Base-by-base conservation (phyloP, 2,888 invertebrate species). In the Eucriotettix oculatus region DNA sequence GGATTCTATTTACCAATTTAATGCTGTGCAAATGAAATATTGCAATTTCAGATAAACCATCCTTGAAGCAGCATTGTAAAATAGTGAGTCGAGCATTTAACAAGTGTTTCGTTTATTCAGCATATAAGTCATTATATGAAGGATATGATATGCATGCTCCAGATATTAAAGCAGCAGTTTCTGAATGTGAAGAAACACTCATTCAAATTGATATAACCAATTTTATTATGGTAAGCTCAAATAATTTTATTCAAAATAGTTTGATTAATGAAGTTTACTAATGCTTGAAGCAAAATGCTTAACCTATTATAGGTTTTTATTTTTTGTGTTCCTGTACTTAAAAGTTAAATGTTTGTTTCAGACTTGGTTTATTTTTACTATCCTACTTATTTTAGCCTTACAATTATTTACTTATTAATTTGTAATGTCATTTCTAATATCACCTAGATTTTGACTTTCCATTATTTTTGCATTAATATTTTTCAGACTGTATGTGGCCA, bases 171-270 rank as follows among this genome's bases (percentile, higher is more conserved):
- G 78, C 81, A 10, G 84, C 85, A 41, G 81, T 87, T 65, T 82
- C 83, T 65, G 81, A 85, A 65, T 87, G 87, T 71, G 82, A 84
- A 66, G 84, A 86, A 73, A 77, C 78, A 10, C 71, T 81, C 3
- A 74, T 82, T 57, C 84, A 85, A 70, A 79, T 86, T 63, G 83
- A 86, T 68, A 82, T 87, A 60, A 83, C 85, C 1, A 77, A 82
- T 63, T 87, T 85, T 69, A 72, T 87, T 54, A 76, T 79, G 66
- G 72, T 71, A 65, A 58, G 17, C 7, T 42, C 44, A n/a, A 40
- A 41, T 14, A 11, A 52, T 16, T 52, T 29, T 29, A 29, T 29
- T 29, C 29, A 29, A 29, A 29, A 5, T 29, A 29, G 29, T 7
- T 29, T 7, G 9, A 48, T 48, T 48, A n/a, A 48, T 44, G 10